Evolutionary conservation across 2,797 vertebrate species (phyloP), one percentile per base, ranked within the genome.

Genomic region (Notoglanidium macrostoma): DNA sequence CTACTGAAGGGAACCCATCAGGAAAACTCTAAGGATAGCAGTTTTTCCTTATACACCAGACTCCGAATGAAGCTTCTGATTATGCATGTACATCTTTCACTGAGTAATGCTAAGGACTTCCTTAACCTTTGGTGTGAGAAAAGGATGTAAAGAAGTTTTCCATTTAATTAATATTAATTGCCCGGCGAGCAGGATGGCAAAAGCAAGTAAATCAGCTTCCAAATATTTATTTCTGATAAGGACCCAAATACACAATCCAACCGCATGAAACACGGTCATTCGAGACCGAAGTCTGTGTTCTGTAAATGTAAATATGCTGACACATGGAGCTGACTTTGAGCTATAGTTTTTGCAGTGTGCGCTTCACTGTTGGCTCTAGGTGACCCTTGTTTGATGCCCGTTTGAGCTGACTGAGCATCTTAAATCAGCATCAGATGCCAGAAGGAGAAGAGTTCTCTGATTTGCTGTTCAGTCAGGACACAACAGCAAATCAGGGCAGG

Each of bases 391-490:
- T 40, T 40, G 21, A 14, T 80, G 77, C 32, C 55, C 21, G 2
- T 26, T 7, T 40, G 77, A 61, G 21, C 77, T 59, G 55, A 59
- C 32, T 26, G 21, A 44, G 55, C 35, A 80, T 61, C 55, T 61
- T 44, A 61, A 80, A 80, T 80, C 55, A 26, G 21, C 4, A 35
- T 26, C 6, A 40, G 55, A 80, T 19, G n/a, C 11, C 55, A 80
- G 55, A 15, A 61, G 23, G 55, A 46, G 78, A 44, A 12, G 55
- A 80, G 78, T 61, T 61, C 21, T 44, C 32, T 44, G 77, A 79
- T 79, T 59, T 79, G 77, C 54, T 35, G 77, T 79, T 79, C 54
- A 26, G 54, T 79, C 46, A 76, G 14, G 14, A 59, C 29, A 79
- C 54, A 23, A 21, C 74, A 55, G n/a, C n/a, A 29, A 32, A 29